Base-by-base conservation (phyloP, 2,797 vertebrate species). In the Acomys russatus region DNA sequence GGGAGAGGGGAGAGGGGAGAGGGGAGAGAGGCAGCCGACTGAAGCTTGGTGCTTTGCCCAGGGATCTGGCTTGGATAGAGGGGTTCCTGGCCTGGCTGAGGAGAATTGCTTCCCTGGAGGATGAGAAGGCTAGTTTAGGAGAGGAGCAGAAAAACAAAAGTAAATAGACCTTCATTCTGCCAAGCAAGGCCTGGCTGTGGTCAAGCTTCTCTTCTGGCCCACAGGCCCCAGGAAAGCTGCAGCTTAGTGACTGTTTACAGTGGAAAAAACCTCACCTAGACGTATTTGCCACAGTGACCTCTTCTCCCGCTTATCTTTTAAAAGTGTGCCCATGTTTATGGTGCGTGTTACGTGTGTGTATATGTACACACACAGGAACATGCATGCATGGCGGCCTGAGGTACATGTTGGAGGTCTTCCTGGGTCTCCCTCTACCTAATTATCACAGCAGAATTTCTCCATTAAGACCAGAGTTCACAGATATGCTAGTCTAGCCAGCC, bases 71-170 rank as follows among this genome's bases (percentile, higher is more conserved):
- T 79, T 88, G 70, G 14, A 77, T 9, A 33, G 90, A 88, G 66
- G 18, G 51, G 30, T 56, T 88, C n/a, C 25, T 84, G 91, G 79
- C 22, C 51, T 15, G 12, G 8, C 2, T 49, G 9, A 68, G 38
- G 76, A 96, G 73, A 95, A 74, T 17, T 63, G 90, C 35, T 92
- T 59, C 63, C 4, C 17, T 15, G 20, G 9, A 61, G 18, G 38
- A 0, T 2, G 54, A 54, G 87, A 35, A 86, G 74, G n/a, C 30
- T 90, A 79, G 23, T 64, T n/a, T 71, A 87, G 56, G 38, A 96
- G 79, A 95, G 54, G 49, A 88, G 38, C 23, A 64, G 84, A 90
- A 82, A 95, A 94, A 66, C 35, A 38, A 85, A 18, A 82, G 25
- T 83, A 78, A 86, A 66, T 49, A 89, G 93, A 49, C 12, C 12